A percentile compares a stretch with the other conserved stretches of the same genome.
These are phyloP conservation scores for Panthera tigris DNA, from an alignment of 2,113 vertebrate genomes.

Conservation along the genomic window DNA sequence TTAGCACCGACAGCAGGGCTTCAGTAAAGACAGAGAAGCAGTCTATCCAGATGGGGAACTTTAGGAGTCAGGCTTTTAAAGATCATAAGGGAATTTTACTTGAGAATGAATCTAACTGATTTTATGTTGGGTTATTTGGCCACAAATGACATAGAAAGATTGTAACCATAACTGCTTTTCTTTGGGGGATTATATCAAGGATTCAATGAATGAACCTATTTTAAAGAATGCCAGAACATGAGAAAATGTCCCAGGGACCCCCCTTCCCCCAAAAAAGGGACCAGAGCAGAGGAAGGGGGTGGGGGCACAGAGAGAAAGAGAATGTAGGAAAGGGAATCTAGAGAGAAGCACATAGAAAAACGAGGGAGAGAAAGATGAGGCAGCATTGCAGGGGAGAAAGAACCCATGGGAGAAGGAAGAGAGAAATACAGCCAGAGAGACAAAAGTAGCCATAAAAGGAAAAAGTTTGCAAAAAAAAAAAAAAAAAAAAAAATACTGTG, in stretches of 20 bases:
- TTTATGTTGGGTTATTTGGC: conserved; percentile 37
- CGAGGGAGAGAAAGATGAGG: neutral
- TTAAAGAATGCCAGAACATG: neutral
- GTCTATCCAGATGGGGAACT: neutral
- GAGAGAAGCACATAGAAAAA: neutral
- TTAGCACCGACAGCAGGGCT: neutral
- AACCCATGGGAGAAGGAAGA: neutral
- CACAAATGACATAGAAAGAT: conserved; percentile 6
- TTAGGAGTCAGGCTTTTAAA: conserved; percentile 43
- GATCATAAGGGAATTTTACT: conserved; percentile 38
- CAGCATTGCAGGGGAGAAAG: neutral
- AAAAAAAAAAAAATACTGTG: neutral
- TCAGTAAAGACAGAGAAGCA: neutral
- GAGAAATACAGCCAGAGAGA: neutral
- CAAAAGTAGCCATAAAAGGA: neutral
- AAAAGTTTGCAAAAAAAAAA: neutral
- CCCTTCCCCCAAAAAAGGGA: neutral
- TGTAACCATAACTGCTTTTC: neutral
- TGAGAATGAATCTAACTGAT: conserved; percentile 44
- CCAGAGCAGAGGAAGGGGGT: neutral
- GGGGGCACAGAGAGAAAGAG: neutral
- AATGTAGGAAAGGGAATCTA: neutral
- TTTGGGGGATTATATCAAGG: neutral
- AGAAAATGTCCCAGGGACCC: neutral
- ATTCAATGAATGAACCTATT: neutral